phyloP scores from a whole-genome alignment of 2,113 vertebrate genomes.

The Hylia prasina region DNA sequence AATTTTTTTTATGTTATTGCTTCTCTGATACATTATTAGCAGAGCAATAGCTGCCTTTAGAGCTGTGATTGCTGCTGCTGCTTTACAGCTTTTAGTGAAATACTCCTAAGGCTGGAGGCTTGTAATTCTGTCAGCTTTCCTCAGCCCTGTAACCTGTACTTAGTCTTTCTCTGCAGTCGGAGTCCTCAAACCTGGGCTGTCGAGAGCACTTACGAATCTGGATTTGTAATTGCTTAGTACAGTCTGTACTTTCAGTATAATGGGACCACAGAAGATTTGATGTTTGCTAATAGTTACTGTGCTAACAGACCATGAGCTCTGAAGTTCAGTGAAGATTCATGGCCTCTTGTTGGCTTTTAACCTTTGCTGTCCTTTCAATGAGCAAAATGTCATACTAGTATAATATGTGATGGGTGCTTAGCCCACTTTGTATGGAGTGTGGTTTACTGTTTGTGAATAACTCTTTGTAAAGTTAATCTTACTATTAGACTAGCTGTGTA shows the following conservation, averaged over 20 bases:
- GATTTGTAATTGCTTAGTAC: conserved; percentile 9
- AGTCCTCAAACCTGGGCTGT: not conserved
- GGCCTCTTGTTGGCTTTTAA: conserved; percentile 29
- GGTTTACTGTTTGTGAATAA: conserved; percentile 6
- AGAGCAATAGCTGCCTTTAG: conserved; percentile 34
- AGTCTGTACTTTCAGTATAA: not conserved
- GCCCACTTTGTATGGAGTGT: not conserved
- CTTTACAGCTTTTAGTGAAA: conserved; percentile 35
- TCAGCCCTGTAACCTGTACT: not conserved
- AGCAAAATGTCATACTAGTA: not conserved
- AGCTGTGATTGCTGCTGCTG: conserved; percentile 47
- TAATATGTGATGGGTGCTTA: not conserved
- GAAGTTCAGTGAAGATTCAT: conserved; percentile 20
- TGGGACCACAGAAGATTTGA: not conserved
- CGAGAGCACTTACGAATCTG: not conserved
- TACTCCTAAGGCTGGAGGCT: not conserved
- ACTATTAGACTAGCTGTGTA: not conserved
- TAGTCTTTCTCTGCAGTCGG: not conserved
- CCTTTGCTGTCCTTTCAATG: not conserved
- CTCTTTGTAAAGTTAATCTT: not conserved
- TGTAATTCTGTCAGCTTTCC: not conserved
- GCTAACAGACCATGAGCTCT: not conserved
- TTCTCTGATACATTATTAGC: conserved; percentile 32
- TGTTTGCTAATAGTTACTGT: conserved; percentile 9
- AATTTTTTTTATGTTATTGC: conserved; percentile 32